Evolutionary conservation across 2,797 vertebrate genomes (phyloP).

Genomic region (Gymnothorax javanicus): DNA sequence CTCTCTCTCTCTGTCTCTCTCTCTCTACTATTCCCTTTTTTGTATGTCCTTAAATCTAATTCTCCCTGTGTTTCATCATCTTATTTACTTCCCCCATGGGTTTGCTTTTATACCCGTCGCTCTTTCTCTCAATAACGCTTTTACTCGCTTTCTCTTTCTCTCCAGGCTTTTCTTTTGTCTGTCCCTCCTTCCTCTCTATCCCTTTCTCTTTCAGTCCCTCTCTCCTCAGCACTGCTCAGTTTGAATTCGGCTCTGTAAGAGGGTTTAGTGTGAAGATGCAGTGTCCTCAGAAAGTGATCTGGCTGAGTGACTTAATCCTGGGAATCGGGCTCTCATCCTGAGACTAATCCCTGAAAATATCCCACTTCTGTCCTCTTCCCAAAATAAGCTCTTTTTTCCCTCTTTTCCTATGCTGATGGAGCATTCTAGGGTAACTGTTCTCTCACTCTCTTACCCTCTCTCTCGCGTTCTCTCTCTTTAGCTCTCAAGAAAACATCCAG

Average conservation of each 20-base stretch:
- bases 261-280: not conserved
- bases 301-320: slow-evolving; percentile 13
- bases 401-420: not conserved
- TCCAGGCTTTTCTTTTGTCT: not conserved
- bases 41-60: not conserved
- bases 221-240: not conserved
- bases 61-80: not conserved
- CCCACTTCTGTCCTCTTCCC: not conserved
- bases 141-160: not conserved
- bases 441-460: not conserved
- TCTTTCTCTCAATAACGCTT: not conserved
- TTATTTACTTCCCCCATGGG: not conserved
- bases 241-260: not conserved
- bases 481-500: not conserved
- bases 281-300: not conserved
- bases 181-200: not conserved
- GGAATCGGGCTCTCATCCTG: not conserved
- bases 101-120: not conserved
- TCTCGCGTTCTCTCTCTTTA: too few species aligned
- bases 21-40: not conserved
- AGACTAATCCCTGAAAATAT: slow-evolving; percentile 15
- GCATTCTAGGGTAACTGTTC: not conserved
- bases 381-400: not conserved
- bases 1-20: not conserved
- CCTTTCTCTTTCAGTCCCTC: not conserved